Base-by-base conservation (phyloP, 2,888 invertebrate genomes). In the Coelopa pilipes region DNA sequence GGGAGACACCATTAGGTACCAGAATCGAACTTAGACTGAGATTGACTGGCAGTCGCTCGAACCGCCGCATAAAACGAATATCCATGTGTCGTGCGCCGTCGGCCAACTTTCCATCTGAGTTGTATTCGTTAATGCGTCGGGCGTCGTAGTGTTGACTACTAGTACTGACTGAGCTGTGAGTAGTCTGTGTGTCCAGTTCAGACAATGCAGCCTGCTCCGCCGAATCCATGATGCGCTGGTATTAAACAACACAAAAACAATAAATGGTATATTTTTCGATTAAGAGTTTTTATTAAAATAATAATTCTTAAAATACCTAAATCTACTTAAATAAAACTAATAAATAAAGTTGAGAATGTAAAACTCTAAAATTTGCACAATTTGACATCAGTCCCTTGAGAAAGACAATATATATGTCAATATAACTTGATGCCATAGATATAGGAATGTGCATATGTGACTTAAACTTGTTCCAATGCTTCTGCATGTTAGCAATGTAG, bases 211-310 rank as follows among this genome's bases (percentile, higher is more conserved):
- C 95, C 86, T 94, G 93, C 86, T 96, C 96, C 0, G 96, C 96
- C 15, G 94, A 95, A 87, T 96, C 96, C 93, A 96, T 95, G 83
- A 96, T 93, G 80, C 96, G 93, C 96, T 96, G 89, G 24, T 88
- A 88, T 59, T 70, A 63, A 12, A 53, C 34, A 49, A 49, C 11
- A 60, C 11, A 50, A 34, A 7, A 34, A 34, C 34, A 34, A n/a
- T n/a, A n/a, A n/a, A n/a, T n/a, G n/a, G n/a, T n/a, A n/a, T n/a
- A n/a, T n/a, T n/a, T n/a, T 53, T 53, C 3, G 53, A 53, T 11
- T 5, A 3, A 5, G 10, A 7, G 2, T 53, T 2, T 53, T 53
- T 53, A 53, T 53, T 7, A 53, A 7, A 7, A 9, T 9, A 9
- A 49, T 49, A 49, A 49, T 49, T 49, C 10, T 49, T 11, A 49